Evolutionary conservation across 2,113 vertebrate genomes (phyloP).

Genomic region (Hymenochirus boettgeri): DNA sequence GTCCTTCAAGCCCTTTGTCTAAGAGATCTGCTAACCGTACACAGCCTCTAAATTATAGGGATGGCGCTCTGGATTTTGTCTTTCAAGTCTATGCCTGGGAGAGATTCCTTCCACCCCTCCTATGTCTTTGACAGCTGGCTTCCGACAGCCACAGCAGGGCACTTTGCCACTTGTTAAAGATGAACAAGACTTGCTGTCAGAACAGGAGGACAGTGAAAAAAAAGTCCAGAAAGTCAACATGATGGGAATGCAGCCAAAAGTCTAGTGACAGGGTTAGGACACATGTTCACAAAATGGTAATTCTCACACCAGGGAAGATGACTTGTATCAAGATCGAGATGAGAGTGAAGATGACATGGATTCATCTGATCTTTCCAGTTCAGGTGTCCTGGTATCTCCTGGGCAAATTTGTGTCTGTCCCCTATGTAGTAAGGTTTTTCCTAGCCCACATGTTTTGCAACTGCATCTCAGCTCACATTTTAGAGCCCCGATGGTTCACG

Average conservation of each 20-base stretch:
- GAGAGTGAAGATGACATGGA: constrained; percentile 73
- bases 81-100: constrained; percentile 85
- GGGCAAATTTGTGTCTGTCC: constrained; percentile 86
- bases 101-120: constrained; percentile 79
- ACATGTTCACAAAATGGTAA: constrained; percentile 73
- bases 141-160: constrained; percentile 83
- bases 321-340: constrained; percentile 72
- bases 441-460: constrained; percentile 83
- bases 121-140: constrained; percentile 80
- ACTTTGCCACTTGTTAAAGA: constrained; percentile 83
- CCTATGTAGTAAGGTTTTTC: constrained; percentile 90
- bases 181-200: constrained; percentile 84
- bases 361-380: constrained; percentile 80
- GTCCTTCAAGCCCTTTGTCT: constrained; percentile 79
- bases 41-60: constrained; percentile 75
- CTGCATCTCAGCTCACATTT: constrained; percentile 93
- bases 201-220: constrained; percentile 76
- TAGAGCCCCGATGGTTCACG: constrained; percentile 79
- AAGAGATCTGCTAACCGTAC: constrained; percentile 75
- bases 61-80: constrained; percentile 96
- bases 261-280: constrained; percentile 79
- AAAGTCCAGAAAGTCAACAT: constrained; percentile 76
- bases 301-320: constrained; percentile 76
- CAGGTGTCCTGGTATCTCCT: constrained; percentile 71
- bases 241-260: constrained; percentile 78